phyloP scores from a whole-genome alignment of 2,797 vertebrate species.

The Molossus molossus region DNA sequence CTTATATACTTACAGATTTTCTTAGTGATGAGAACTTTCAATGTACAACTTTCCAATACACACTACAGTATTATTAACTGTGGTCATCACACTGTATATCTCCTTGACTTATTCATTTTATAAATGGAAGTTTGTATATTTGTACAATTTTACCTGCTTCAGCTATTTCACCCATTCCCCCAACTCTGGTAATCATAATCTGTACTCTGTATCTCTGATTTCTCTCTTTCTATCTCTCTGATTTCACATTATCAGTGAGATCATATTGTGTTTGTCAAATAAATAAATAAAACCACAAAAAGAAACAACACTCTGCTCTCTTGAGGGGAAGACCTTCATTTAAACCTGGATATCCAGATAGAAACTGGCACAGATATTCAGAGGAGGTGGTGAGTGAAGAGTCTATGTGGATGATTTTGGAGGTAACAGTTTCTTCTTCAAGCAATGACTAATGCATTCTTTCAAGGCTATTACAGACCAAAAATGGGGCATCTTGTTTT shows the following conservation, averaged over 20 bases:
- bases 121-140: neutral
- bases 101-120: neutral
- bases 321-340: neutral
- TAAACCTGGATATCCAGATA: neutral
- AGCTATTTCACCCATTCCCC: neutral
- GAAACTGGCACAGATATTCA: neutral
- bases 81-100: neutral
- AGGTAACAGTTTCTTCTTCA: neutral
- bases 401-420: neutral
- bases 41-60: neutral
- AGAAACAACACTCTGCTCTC: neutral
- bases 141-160: neutral
- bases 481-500: neutral
- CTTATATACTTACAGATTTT: neutral
- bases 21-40: neutral
- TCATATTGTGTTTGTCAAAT: neutral
- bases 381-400: neutral
- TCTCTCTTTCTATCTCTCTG: neutral
- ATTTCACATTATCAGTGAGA: neutral
- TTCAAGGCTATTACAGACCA: neutral
- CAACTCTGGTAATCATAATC: neutral
- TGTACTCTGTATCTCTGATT: neutral
- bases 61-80: neutral
- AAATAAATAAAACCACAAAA: neutral
- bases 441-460: neutral